phyloP scores from a whole-genome alignment of 2,797 vertebrate species.

The Argya squamiceps region DNA sequence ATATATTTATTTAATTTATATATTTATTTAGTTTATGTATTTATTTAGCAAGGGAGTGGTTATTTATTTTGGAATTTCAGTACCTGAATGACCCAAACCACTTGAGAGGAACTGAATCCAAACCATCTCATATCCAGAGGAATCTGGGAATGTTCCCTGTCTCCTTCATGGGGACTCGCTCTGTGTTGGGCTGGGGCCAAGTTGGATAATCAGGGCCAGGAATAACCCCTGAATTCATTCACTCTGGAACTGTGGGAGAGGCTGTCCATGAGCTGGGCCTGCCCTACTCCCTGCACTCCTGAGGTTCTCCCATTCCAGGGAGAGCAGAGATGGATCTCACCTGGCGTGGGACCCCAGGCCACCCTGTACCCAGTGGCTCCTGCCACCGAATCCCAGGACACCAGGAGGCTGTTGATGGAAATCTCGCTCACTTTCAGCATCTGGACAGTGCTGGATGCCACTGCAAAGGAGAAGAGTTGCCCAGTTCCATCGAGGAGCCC shows the following conservation, averaged over 20 bases:
- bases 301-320: neutral
- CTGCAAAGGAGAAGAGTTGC: slow-evolving; percentile 50
- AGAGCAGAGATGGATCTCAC: slow-evolving; percentile 42
- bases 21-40: no score
- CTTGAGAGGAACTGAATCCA: neutral
- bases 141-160: rapidly evolving
- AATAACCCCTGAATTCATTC: neutral
- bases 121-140: neutral
- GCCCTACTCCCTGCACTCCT: neutral
- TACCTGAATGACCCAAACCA: neutral
- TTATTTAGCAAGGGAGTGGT: no score
- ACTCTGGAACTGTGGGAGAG: neutral
- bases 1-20: no score
- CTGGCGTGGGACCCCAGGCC: slow-evolving; percentile 88
- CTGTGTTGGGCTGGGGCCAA: neutral
- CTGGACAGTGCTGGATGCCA: slow-evolving; percentile 87
- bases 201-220: neutral
- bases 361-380: slow-evolving; percentile 89
- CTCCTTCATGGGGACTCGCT: neutral
- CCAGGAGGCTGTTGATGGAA: slow-evolving; percentile 78
- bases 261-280: neutral
- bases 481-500: neutral
- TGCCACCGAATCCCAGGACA: slow-evolving; percentile 85
- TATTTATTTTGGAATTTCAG: neutral
- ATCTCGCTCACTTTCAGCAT: slow-evolving; percentile 82